phyloP scores from a whole-genome alignment of 2,113 vertebrate species.

The Toxotes jaculatrix region DNA sequence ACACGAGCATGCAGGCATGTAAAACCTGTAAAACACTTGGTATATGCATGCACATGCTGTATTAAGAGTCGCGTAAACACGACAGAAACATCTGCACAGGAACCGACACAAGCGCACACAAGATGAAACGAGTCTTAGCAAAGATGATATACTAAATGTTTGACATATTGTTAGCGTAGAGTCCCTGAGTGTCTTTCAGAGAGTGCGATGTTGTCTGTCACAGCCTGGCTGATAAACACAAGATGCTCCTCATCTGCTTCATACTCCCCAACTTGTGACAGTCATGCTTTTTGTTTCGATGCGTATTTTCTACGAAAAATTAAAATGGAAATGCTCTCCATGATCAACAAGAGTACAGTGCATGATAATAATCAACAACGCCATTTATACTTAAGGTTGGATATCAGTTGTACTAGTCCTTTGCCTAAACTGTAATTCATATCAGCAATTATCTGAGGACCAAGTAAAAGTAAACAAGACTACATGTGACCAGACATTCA shows the following conservation, averaged over 20 bases:
- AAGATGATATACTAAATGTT: neutral
- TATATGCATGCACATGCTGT: neutral
- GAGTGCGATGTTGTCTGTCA: neutral
- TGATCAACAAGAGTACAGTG: neutral
- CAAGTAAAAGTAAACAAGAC: neutral
- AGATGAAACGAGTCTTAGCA: neutral
- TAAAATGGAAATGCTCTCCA: neutral
- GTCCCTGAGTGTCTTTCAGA: neutral
- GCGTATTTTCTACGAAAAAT: neutral
- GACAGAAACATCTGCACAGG: neutral
- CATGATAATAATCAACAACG: neutral
- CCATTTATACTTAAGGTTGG: neutral
- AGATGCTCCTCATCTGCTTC: neutral
- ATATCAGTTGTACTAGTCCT: neutral
- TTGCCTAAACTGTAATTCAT: neutral
- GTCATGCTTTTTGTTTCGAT: conserved; percentile 12
- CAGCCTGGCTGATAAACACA: neutral
- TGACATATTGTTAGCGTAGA: neutral
- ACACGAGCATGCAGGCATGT: neutral
- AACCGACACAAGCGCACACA: neutral
- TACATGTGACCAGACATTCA: neutral
- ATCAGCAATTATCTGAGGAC: neutral
- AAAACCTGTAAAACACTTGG: neutral
- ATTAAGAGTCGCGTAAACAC: neutral
- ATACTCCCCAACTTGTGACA: conserved; percentile 3